These are phyloP conservation scores for Colistium nudipinnis DNA, from an alignment of 2,113 vertebrate species.

Conservation along the genomic window DNA sequence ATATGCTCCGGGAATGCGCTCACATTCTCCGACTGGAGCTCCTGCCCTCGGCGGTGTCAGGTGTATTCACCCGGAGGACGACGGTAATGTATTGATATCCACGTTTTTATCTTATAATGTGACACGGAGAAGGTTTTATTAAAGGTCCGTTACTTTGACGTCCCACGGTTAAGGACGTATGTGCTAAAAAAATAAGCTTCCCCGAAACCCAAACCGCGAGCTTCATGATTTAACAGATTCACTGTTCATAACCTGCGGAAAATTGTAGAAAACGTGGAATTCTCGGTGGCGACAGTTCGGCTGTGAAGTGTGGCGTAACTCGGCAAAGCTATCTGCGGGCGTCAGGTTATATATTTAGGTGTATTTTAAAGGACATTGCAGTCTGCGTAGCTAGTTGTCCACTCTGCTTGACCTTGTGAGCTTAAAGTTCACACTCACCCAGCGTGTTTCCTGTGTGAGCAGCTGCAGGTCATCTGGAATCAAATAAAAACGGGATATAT, in stretches of 20 bases:
- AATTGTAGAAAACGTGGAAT: no score
- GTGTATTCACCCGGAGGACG: slow-evolving; percentile 33
- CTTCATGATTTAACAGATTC: background rate
- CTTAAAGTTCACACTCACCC: background rate
- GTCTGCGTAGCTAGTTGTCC: slow-evolving; percentile 18
- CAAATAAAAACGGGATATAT: background rate
- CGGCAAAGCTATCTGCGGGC: background rate
- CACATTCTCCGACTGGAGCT: slow-evolving; percentile 56
- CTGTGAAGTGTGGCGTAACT: background rate
- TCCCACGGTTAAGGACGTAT: slow-evolving; percentile 20
- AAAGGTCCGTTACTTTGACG: background rate
- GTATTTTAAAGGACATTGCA: background rate
- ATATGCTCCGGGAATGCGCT: slow-evolving; percentile 47
- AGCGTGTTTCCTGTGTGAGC: slow-evolving; percentile 8
- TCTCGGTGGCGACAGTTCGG: background rate
- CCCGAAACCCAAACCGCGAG: background rate
- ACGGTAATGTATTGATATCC: background rate
- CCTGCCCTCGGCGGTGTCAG: slow-evolving; percentile 38
- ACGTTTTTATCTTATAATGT: background rate
- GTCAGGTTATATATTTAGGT: background rate
- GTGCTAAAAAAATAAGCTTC: slow-evolving; percentile 11
- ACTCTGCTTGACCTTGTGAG: slow-evolving; percentile 65
- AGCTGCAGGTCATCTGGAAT: slow-evolving; percentile 4
- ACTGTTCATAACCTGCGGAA: background rate
- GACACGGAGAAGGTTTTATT: background rate